Conservation (phyloP, 2,888 invertebrate genomes). For the Caenorhabditis sp. region DNA sequence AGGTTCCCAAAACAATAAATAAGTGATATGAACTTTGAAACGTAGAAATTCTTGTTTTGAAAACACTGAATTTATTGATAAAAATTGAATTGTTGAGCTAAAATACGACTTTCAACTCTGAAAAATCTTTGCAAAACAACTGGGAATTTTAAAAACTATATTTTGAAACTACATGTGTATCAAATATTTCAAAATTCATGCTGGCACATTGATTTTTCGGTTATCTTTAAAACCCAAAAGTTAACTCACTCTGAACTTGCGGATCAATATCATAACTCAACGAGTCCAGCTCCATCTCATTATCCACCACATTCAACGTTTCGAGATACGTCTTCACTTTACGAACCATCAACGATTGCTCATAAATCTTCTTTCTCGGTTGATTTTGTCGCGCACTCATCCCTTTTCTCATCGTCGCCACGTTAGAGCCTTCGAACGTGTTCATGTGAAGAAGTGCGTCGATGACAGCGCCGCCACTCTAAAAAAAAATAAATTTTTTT, state of each 20-base stretch:
- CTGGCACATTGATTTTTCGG: background rate
- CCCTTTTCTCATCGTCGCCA: slow-evolving; percentile 64
- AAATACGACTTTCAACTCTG: no score
- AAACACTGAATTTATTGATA: no score
- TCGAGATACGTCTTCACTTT: slow-evolving; percentile 93
- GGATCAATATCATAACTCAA: slow-evolving; percentile 88
- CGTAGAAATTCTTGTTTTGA: no score
- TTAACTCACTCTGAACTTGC: slow-evolving; percentile 36
- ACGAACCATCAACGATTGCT: slow-evolving; percentile 90
- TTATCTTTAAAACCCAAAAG: no score
- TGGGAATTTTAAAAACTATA: no score
- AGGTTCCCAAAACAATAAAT: no score
- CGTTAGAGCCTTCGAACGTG: slow-evolving; percentile 60
- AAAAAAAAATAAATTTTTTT: slow-evolving; percentile 14
- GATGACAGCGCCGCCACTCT: slow-evolving; percentile 56
- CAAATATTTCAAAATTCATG: background rate
- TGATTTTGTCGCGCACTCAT: slow-evolving; percentile 44
- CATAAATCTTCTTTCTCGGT: slow-evolving; percentile 66
- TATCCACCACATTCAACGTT: slow-evolving; percentile 87
- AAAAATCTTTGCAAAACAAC: no score
- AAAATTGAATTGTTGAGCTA: no score
- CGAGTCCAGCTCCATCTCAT: slow-evolving; percentile 87
- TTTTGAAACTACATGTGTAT: no score
- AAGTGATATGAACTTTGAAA: no score
- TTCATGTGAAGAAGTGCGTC: slow-evolving; percentile 68